These are phyloP conservation scores for Saxidomus purpurata DNA, from an alignment of 1,140 invertebrate genomes.

Conservation along the genomic window DNA sequence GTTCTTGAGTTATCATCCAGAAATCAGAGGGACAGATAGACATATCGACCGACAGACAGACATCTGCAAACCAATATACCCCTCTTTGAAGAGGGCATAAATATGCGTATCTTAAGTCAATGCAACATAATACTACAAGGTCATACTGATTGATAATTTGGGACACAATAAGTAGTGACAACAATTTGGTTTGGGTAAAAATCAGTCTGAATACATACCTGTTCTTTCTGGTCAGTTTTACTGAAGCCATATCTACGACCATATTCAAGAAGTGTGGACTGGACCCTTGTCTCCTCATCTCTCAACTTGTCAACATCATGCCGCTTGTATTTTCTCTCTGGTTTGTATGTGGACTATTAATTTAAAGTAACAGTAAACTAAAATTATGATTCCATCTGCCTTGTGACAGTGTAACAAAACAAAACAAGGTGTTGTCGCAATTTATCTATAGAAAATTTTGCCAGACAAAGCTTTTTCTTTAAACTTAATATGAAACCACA, in stretches of 20 bases:
- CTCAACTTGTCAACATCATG: slow-evolving; percentile 84
- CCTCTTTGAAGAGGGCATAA: too few species aligned
- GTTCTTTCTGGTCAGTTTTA: slow-evolving; percentile 75
- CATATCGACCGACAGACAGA: too few species aligned
- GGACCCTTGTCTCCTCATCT: slow-evolving; percentile 86
- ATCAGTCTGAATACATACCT: neutral
- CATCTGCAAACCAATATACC: too few species aligned
- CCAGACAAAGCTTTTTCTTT: neutral
- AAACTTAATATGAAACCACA: neutral
- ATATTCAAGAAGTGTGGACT: slow-evolving; percentile 88
- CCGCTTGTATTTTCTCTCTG: slow-evolving; percentile 86
- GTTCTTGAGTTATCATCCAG: too few species aligned
- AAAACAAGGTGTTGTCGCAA: neutral
- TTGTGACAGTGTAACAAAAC: neutral
- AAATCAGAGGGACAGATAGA: too few species aligned
- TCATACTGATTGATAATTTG: too few species aligned
- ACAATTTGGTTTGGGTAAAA: too few species aligned
- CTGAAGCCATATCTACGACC: slow-evolving; percentile 85
- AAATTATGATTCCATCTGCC: neutral
- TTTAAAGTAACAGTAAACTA: neutral
- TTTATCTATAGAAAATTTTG: neutral
- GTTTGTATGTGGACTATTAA: slow-evolving; percentile 84
- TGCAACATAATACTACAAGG: too few species aligned
- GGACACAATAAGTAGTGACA: too few species aligned
- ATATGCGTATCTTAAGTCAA: too few species aligned